Percentiles rank a stretch among this genome's conserved stretches.
phyloP scores from a whole-genome alignment of 2,113 vertebrate genomes.

The Pantherophis guttatus region DNA sequence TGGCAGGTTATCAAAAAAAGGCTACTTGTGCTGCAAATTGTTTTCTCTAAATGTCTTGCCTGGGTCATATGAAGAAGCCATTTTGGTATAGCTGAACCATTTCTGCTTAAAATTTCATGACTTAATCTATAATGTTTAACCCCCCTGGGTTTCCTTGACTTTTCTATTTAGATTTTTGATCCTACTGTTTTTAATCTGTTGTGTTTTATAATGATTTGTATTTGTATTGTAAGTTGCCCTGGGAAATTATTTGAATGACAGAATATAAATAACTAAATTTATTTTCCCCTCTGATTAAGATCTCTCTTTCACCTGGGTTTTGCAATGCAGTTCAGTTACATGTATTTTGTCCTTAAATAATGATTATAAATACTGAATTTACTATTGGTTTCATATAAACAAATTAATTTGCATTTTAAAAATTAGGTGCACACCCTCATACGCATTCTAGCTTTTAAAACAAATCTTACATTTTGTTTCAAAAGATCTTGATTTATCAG shows the following conservation, averaged over 20 bases:
- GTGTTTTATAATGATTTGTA: not conserved
- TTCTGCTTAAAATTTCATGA: not conserved
- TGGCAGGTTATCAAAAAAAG: not conserved
- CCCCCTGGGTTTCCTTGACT: not conserved
- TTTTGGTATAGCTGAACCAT: not conserved
- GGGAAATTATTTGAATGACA: not conserved
- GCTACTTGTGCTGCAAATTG: not conserved
- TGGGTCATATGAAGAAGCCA: not conserved
- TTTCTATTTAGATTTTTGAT: not conserved
- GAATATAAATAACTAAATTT: not conserved
- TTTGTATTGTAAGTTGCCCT: not conserved
- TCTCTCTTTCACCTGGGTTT: not conserved
- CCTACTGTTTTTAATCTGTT: not conserved
- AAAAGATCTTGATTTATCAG: not conserved
- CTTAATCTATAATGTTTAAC: not conserved
- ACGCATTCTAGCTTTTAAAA: not conserved
- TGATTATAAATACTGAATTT: not conserved
- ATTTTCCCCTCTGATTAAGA: not conserved
- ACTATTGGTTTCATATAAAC: not conserved
- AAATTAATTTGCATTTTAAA: not conserved
- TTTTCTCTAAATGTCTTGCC: not conserved
- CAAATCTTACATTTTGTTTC: not conserved
- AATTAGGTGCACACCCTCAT: not conserved
- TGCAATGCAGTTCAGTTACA: not conserved
- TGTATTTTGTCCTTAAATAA: not conserved